Conservation (phyloP, 2,888 invertebrate genomes). For the Cheilosia urbana region DNA sequence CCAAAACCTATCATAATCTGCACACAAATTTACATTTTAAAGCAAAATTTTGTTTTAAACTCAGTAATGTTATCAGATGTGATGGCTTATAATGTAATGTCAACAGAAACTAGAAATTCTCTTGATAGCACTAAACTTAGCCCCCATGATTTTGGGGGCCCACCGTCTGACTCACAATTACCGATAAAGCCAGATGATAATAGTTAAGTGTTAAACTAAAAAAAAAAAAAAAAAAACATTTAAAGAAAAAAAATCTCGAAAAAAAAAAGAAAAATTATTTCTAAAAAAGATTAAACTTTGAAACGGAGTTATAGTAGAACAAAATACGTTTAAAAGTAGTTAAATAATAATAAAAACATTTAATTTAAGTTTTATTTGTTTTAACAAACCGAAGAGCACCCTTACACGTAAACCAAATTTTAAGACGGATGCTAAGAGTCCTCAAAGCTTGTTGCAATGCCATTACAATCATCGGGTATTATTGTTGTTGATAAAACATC, state of each 20-base stretch:
- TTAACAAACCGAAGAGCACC: conserved; percentile 1
- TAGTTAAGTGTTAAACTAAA: conserved; percentile 77
- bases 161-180: conserved; percentile 78
- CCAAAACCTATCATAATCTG: not conserved
- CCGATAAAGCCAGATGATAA: conserved; percentile 77
- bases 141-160: conserved; percentile 84
- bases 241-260: conserved; percentile 36
- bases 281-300: conserved; percentile 60
- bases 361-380: conserved; percentile 51
- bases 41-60: conserved; percentile 49
- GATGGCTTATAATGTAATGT: conserved; percentile 84
- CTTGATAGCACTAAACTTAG: conserved; percentile 79
- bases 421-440: conserved; percentile 51
- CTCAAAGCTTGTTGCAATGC: conserved; percentile 77
- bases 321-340: conserved; percentile 48
- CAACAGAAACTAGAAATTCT: conserved; percentile 78
- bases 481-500: conserved; percentile 81
- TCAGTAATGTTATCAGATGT: conserved; percentile 83
- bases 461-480: conserved; percentile 81
- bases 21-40: conserved; percentile 22
- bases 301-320: conserved; percentile 54
- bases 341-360: conserved; percentile 31
- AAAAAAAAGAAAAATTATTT: conserved; percentile 31
- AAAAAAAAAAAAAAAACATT: conserved; percentile 10
- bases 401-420: conserved; percentile 9